A percentile compares a stretch with the other conserved stretches of the same genome.
These are phyloP conservation scores for Pocillopora verrucosa DNA, from an alignment of 64 coral and sea anemone species.

Conservation along the genomic window DNA sequence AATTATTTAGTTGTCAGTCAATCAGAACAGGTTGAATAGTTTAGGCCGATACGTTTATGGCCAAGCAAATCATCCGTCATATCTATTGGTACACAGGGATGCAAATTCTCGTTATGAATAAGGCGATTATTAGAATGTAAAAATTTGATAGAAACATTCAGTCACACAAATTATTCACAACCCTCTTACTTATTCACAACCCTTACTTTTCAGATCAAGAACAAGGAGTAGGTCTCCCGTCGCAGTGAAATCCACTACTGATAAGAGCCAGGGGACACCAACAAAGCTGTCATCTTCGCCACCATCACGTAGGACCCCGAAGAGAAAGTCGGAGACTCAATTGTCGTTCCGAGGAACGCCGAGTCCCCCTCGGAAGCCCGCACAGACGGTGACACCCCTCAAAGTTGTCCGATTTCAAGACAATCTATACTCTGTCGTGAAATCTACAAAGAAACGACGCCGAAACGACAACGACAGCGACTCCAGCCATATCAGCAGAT, in stretches of 20 bases:
- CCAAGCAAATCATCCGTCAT: too few species aligned
- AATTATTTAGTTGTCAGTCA: too few species aligned
- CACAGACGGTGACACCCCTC: slow-evolving; percentile 20
- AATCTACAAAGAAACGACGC: slow-evolving; percentile 23
- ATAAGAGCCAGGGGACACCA: not conserved
- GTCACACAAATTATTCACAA: not conserved
- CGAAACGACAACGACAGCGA: not conserved
- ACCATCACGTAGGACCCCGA: not conserved
- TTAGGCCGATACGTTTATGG: too few species aligned
- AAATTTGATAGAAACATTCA: too few species aligned
- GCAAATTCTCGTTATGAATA: too few species aligned
- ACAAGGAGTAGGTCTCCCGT: slow-evolving; percentile 32
- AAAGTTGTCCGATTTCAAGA: slow-evolving; percentile 37
- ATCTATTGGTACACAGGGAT: too few species aligned
- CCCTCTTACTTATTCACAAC: not conserved
- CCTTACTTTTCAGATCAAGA: not conserved
- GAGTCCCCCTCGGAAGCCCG: not conserved
- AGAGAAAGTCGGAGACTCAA: not conserved
- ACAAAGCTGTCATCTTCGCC: not conserved
- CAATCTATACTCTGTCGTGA: slow-evolving; percentile 13
- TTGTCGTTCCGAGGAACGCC: not conserved
- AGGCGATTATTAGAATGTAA: too few species aligned
- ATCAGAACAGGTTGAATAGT: too few species aligned
- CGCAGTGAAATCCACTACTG: not conserved
- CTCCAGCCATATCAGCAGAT: not conserved